Base-by-base conservation (phyloP, 2,888 invertebrate species). In the Ormyrus nitidulus region DNA sequence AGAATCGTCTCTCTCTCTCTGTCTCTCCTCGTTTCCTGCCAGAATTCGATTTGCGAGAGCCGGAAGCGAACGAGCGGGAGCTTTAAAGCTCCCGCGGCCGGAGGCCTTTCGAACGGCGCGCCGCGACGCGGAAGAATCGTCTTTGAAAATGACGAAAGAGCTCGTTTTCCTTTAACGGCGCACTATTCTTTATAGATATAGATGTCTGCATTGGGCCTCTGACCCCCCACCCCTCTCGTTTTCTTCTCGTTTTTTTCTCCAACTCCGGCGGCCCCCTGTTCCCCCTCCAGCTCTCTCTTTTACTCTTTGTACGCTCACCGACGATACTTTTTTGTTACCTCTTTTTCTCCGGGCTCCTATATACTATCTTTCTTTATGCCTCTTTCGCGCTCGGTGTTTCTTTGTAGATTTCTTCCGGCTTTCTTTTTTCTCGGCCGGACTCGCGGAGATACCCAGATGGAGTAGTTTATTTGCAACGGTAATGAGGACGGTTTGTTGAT, bases 1-100 rank as follows among this genome's bases (percentile, higher is more conserved):
- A 19, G 19, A 19, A 19, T 2, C 19, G 1, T 19, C 61, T 49
- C 44, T n/a, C 51, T 49, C 59, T 61, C 61, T 61, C 61, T 44
- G 10, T 66, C 34, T 19, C 51, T 62, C 75, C 58, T 77, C 77
- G 71, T 65, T 77, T 71, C 62, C 79, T 53, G 70, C 61, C 69
- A 64, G 79, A 64, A 79, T 74, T 79, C 79, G 79, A 79, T 79
- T 79, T 74, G 79, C 79, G 74, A 70, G 79, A 74, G 79, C 79
- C 79, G 79, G 79, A 74, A 74, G 79, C 58, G 78, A 72, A 61
- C 69, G 69, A 69, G 59, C 54, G 53, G 53, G 13, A 65, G 78
- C 74, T 69, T 68, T 73, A 73, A 79, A 70, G 74, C 64, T 5
- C 48, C 62, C 49, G 65, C 71, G 69, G 53, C 19, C 49, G 44